phyloP scores from a whole-genome alignment of 2,888 invertebrate species.

The Zygogramma bicolorata region DNA sequence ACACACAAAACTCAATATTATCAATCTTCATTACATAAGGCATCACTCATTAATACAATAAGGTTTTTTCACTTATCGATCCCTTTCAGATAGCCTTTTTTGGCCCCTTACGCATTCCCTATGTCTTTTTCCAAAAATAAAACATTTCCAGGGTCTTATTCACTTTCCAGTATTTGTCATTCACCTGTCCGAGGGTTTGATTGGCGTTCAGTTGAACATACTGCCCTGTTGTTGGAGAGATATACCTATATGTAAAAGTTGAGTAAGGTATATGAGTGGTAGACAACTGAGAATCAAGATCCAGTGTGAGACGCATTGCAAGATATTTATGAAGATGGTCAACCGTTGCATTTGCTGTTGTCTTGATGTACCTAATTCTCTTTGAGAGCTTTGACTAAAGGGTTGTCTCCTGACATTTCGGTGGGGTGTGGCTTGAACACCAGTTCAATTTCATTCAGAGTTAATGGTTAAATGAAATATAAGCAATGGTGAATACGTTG shows the following conservation, averaged over 20 bases:
- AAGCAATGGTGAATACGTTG: constrained; percentile 99
- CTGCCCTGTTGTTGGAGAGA: constrained; percentile 87
- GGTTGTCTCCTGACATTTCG: too few species aligned
- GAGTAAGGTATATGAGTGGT: constrained; percentile 78
- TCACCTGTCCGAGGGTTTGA: constrained; percentile 91
- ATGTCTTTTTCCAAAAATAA: constrained; percentile 92
- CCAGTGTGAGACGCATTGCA: constrained; percentile 90
- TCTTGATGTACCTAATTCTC: constrained; percentile 81
- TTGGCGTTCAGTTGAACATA: constrained; percentile 88
- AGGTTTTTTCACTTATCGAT: neutral
- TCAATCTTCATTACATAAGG: neutral
- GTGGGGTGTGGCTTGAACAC: too few species aligned
- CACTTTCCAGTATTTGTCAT: constrained; percentile 83
- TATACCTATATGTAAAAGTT: constrained; percentile 95
- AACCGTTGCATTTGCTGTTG: constrained; percentile 97
- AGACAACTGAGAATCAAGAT: constrained; percentile 85
- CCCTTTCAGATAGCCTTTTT: constrained; percentile 45
- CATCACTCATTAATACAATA: too few species aligned
- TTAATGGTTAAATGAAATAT: constrained; percentile 93
- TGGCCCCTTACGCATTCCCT: constrained; percentile 64
- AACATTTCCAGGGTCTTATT: constrained; percentile 97
- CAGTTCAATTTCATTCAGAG: constrained; percentile 92
- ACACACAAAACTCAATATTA: neutral
- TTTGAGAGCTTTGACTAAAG: too few species aligned
- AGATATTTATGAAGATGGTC: constrained; percentile 96